Percentiles rank a stretch among this genome's conserved stretches.
Conservation (phyloP, 1,140 invertebrate species). For the Metopolophium dirhodum region DNA sequence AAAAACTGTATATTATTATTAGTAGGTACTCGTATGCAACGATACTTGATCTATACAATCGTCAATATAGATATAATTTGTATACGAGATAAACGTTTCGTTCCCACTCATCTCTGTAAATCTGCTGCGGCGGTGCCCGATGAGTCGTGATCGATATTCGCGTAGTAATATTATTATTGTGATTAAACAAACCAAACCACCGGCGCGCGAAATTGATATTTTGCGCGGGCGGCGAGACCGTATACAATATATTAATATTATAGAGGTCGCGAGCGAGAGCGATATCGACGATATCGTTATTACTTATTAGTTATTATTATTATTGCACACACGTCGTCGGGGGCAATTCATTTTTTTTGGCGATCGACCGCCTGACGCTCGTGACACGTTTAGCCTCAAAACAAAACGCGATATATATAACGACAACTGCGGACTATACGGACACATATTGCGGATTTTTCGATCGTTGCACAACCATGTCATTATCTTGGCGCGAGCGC, state of each 20-base stretch:
- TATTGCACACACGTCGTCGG: background rate
- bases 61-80: background rate
- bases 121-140: background rate
- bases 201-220: background rate
- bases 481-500: background rate
- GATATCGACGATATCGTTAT: background rate
- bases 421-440: background rate
- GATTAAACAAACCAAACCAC: background rate
- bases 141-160: background rate
- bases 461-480: slow-evolving; percentile 19
- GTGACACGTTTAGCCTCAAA: slow-evolving; percentile 53
- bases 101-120: background rate
- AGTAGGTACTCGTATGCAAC: too few relatives aligned
- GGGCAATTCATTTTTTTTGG: slow-evolving; percentile 4
- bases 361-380: background rate
- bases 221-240: background rate
- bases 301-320: background rate
- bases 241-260: background rate
- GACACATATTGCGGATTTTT: slow-evolving; percentile 21
- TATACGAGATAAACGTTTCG: background rate
- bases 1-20: too few relatives aligned
- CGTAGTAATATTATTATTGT: background rate
- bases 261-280: background rate
- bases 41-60: background rate
- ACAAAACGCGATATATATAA: background rate